phyloP scores from a whole-genome alignment of 92 coral and sea anemone genomes.

The Epizoanthus rinbou region DNA sequence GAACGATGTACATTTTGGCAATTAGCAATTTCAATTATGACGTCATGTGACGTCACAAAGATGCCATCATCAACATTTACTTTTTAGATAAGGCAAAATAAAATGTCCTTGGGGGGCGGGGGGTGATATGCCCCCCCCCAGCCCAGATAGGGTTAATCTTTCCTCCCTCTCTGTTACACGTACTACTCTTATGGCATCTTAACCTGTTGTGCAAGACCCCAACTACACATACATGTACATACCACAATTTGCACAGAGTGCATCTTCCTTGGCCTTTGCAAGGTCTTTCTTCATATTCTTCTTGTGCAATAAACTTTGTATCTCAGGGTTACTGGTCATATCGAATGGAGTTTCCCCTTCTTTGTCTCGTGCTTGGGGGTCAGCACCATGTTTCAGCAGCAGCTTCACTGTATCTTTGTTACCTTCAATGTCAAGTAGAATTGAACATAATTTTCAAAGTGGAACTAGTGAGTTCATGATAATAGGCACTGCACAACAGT shows the following conservation, averaged over 20 bases:
- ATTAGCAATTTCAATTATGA: too few relatives aligned
- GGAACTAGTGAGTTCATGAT: not conserved
- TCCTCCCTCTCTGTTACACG: too few relatives aligned
- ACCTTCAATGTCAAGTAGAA: slow-evolving; percentile 24
- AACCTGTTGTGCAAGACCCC: too few relatives aligned
- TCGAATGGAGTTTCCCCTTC: slow-evolving; percentile 67
- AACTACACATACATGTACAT: slow-evolving; percentile 2
- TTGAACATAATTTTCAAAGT: not conserved
- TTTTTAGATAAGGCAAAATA: too few relatives aligned
- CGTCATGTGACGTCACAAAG: too few relatives aligned
- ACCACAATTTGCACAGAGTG: slow-evolving; percentile 65
- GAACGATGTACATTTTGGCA: too few relatives aligned
- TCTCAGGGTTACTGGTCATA: slow-evolving; percentile 48
- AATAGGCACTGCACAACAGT: too few relatives aligned
- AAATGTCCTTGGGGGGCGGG: too few relatives aligned
- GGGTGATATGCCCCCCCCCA: too few relatives aligned
- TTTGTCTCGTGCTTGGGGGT: slow-evolving; percentile 53
- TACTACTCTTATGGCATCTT: too few relatives aligned
- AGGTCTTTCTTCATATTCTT: slow-evolving; percentile 52
- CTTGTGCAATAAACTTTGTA: slow-evolving; percentile 42
- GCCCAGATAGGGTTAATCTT: too few relatives aligned
- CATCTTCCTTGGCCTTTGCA: slow-evolving; percentile 41
- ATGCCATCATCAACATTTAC: too few relatives aligned
- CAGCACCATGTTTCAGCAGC: slow-evolving; percentile 57
- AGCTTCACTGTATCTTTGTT: slow-evolving; percentile 52